These are phyloP conservation scores for Acanthurus lineatus DNA, from an alignment of 2,797 vertebrate genomes.

Conservation along the genomic window DNA sequence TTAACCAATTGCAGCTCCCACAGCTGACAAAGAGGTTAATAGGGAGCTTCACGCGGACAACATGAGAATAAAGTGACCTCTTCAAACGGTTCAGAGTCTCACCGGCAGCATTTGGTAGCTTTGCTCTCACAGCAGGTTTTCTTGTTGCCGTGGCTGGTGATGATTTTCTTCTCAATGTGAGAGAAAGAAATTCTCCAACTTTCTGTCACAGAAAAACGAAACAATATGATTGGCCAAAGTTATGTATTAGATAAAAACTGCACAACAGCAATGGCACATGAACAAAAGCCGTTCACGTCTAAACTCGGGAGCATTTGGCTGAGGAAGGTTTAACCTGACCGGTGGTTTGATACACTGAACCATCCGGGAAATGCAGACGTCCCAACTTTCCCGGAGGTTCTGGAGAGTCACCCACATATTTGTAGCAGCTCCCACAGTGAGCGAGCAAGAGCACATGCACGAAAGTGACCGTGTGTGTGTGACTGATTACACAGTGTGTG, in stretches of 20 bases:
- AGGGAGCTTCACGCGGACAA: not conserved
- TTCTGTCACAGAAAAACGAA: slow-evolving; percentile 61
- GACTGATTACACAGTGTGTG: no score
- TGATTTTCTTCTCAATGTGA: slow-evolving; percentile 84
- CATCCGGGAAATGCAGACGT: no score
- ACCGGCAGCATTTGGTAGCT: slow-evolving; percentile 85
- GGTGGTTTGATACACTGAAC: no score
- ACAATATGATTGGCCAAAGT: not conserved
- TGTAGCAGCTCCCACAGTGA: no score
- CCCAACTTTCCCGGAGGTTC: no score
- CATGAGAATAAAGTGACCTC: not conserved
- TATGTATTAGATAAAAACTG: no score
- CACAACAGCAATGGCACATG: not conserved
- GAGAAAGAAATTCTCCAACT: slow-evolving; percentile 88
- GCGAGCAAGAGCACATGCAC: no score
- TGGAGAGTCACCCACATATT: no score
- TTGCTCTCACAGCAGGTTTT: slow-evolving; percentile 85
- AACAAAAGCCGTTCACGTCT: not conserved
- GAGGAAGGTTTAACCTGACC: no score
- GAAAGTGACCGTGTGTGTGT: no score
- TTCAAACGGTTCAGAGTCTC: slow-evolving; percentile 17
- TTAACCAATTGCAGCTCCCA: not conserved
- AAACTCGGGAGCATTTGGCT: no score
- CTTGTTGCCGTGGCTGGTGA: slow-evolving; percentile 84
- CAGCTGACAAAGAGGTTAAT: not conserved